Conservation (phyloP, 2,888 invertebrate genomes). For the Hipparchia semele region DNA sequence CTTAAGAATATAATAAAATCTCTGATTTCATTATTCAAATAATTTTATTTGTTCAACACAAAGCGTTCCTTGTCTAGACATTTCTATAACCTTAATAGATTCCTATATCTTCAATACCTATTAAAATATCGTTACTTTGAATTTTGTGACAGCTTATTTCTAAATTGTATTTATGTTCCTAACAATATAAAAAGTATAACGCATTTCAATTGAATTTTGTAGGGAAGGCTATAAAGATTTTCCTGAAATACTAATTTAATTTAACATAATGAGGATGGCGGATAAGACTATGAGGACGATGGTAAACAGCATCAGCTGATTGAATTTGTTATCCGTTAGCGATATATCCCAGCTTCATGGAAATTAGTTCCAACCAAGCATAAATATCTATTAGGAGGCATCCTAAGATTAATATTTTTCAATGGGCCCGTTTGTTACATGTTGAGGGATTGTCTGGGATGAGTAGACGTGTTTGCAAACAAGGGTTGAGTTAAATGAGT, state of each 20-base stretch:
- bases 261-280: slow-evolving; percentile 53
- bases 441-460: slow-evolving; percentile 60
- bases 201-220: background rate
- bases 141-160: background rate
- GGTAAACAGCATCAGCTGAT: slow-evolving; percentile 70
- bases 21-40: background rate
- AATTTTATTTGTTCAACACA: slow-evolving; percentile 3
- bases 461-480: slow-evolving; percentile 59
- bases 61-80: slow-evolving; percentile 1
- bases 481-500: slow-evolving; percentile 58
- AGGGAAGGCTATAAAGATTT: background rate
- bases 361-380: slow-evolving; percentile 77
- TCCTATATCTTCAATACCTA: background rate
- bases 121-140: background rate
- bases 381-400: slow-evolving; percentile 79
- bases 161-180: background rate
- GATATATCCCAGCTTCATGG: slow-evolving; percentile 54
- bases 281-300: slow-evolving; percentile 54
- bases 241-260: slow-evolving; percentile 40
- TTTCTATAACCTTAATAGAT: background rate
- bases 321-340: slow-evolving; percentile 65
- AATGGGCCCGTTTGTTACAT: slow-evolving; percentile 58
- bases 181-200: too few species aligned
- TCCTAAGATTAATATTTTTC: slow-evolving; percentile 79
- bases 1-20: too few species aligned